Percentiles rank a stretch among this genome's conserved stretches.
These are phyloP conservation scores for Hypselothyrea guttata DNA, from an alignment of 2,888 invertebrate genomes.

Conservation along the genomic window DNA sequence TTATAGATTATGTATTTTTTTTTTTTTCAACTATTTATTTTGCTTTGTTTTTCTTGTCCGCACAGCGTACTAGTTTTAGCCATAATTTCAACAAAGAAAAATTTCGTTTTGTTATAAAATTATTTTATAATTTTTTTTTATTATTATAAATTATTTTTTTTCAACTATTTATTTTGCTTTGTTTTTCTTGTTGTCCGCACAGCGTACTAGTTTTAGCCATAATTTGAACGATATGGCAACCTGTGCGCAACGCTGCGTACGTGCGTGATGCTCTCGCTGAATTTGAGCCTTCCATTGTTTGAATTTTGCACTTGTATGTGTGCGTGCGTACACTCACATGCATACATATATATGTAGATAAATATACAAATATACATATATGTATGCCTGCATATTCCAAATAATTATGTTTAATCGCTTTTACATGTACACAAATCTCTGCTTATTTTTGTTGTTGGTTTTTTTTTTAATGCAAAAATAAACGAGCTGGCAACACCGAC, in stretches of 20 bases:
- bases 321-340: background rate
- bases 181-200: conserved; percentile 1
- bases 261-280: background rate
- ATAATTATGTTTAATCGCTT: conserved; percentile 7
- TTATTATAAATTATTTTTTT: too few species aligned
- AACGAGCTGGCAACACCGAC: conserved; percentile 50
- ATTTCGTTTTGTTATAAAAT: too few species aligned
- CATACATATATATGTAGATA: background rate
- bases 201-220: conserved; percentile 18
- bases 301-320: conserved; percentile 3
- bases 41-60: too few species aligned
- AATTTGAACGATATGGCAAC: conserved; percentile 43
- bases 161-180: too few species aligned
- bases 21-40: too few species aligned
- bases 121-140: too few species aligned
- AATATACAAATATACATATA: background rate
- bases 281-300: conserved; percentile 10
- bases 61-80: conserved; percentile 16
- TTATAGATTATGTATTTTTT: too few species aligned
- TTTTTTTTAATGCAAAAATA: conserved; percentile 15
- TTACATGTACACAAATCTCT: background rate
- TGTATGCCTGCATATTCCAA: background rate
- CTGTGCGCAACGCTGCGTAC: background rate
- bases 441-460: too few species aligned
- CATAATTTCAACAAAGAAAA: too few species aligned